Base-by-base conservation (phyloP, 2,888 invertebrate species). In the Cyaniris semiargus region DNA sequence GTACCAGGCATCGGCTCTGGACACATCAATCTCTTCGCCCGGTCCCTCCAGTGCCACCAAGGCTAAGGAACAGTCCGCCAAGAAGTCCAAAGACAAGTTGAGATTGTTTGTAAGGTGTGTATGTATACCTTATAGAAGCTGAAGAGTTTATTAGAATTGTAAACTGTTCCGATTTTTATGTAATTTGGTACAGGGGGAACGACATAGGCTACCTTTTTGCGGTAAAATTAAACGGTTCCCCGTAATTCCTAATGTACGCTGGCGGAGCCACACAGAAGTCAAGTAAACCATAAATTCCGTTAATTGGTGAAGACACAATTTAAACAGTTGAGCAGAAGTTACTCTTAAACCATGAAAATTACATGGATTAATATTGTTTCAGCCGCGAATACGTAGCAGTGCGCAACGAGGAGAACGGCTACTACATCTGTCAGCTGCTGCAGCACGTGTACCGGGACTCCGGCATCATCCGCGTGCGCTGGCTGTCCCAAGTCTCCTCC, bases 351-450 rank as follows among this genome's bases (percentile, higher is more conserved):
- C 6, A 6, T 34, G 34, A 34, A 38, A 38, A 38, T 10, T 38
- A 38, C 38, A 38, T 38, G 38, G 10, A 38, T 38, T 8, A 23
- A 60, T 78, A 76, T 77, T 79, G 75, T 79, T 82, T 77, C 81
- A 94, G 97, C 88, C 97, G 97, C 86, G 97, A 98, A 90, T 98
- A 98, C 91, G 92, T 98, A 85, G 98, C 98, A 1, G 98, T 98
- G 0, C 95, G 98, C 82, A 98, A 98, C 88, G 97, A 97, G 0
- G 98, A 98, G 87, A 98, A 98, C 82, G 96, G 97, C 80, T 97
- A 97, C 91, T 97, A 97, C 88, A 95, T 98, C 78, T 98, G 98
- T 88, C 98, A 98, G 89, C 96, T 98, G 0, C 96, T 97, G 91
- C 98, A 98, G 92, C 98, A 98, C 89, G 97, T 98, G 78, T 98